Evolutionary conservation across 2,113 vertebrate genomes (phyloP).

Genomic region (Pagrus major): DNA sequence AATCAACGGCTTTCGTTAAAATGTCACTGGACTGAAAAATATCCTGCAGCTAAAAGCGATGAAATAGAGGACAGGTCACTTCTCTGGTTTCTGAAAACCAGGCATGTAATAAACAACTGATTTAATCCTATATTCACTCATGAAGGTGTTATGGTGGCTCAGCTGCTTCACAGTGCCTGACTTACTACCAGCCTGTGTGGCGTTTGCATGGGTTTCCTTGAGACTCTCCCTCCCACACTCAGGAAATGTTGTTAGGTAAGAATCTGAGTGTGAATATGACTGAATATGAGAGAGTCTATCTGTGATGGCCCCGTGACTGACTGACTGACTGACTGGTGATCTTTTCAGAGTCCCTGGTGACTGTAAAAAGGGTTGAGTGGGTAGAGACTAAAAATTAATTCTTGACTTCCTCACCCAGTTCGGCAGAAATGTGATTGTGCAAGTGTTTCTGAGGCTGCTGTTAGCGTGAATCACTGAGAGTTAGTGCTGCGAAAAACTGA

Average conservation of each 20-base stretch:
- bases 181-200: slow-evolving; percentile 9
- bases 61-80: not conserved
- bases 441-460: slow-evolving; percentile 44
- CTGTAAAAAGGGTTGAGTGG: slow-evolving; percentile 64
- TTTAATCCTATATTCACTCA: not conserved
- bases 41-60: not conserved
- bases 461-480: slow-evolving; percentile 49
- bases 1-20: slow-evolving; percentile 13
- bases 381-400: slow-evolving; percentile 62
- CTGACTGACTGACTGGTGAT: slow-evolving; percentile 64
- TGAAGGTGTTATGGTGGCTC: slow-evolving; percentile 4
- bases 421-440: slow-evolving; percentile 38
- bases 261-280: slow-evolving; percentile 42
- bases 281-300: slow-evolving; percentile 37
- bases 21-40: slow-evolving; percentile 3
- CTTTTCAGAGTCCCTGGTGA: slow-evolving; percentile 48
- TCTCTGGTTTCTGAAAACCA: not conserved
- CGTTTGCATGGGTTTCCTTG: slow-evolving; percentile 46
- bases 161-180: slow-evolving; percentile 24
- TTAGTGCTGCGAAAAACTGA: slow-evolving; percentile 28
- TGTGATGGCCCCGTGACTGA: slow-evolving; percentile 53
- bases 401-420: slow-evolving; percentile 54
- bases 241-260: slow-evolving; percentile 52
- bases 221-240: slow-evolving; percentile 53
- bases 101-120: not conserved